Evolutionary conservation across 1,140 invertebrate genomes (phyloP).

Genomic region (Mamestra configurata): DNA sequence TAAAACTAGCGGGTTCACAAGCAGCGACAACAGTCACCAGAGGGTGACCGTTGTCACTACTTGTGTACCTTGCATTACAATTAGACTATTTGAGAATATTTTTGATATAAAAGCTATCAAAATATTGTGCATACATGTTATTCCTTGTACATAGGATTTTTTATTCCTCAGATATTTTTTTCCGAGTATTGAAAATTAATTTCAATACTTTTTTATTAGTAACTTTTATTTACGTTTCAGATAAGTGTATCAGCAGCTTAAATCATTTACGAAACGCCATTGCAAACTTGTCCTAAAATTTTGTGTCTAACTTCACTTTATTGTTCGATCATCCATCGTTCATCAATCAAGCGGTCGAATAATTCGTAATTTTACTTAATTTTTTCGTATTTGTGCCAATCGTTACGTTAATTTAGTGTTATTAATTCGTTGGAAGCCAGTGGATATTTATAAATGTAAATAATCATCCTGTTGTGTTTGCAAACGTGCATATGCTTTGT

Average conservation of each 20-base stretch:
- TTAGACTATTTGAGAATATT: too few species aligned
- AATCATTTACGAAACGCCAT: slow-evolving; percentile 63
- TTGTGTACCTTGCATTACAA: too few species aligned
- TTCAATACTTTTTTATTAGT: too few species aligned
- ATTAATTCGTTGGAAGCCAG: slow-evolving; percentile 64
- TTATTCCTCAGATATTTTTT: too few species aligned
- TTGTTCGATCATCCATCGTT: slow-evolving; percentile 85
- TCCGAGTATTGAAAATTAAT: too few species aligned
- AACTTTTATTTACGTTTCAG: not conserved
- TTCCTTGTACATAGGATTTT: too few species aligned
- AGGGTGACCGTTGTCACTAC: too few species aligned
- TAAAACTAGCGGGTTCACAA: too few species aligned
- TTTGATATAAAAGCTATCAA: too few species aligned
- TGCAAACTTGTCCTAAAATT: slow-evolving; percentile 65
- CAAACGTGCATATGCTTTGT: slow-evolving; percentile 87
- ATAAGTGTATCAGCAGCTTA: not conserved
- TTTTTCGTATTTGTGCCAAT: slow-evolving; percentile 80
- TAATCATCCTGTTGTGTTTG: slow-evolving; percentile 76
- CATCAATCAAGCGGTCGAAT: slow-evolving; percentile 84
- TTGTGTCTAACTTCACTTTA: slow-evolving; percentile 81
- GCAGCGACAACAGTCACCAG: too few species aligned
- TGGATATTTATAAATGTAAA: slow-evolving; percentile 67
- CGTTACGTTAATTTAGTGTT: slow-evolving; percentile 71
- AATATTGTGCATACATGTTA: too few species aligned
- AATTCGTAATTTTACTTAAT: slow-evolving; percentile 79